Evolutionary conservation across 2,888 invertebrate genomes (phyloP), one percentile per base, ranked within the genome.

Genomic region (Pogonocherus hispidulus): DNA sequence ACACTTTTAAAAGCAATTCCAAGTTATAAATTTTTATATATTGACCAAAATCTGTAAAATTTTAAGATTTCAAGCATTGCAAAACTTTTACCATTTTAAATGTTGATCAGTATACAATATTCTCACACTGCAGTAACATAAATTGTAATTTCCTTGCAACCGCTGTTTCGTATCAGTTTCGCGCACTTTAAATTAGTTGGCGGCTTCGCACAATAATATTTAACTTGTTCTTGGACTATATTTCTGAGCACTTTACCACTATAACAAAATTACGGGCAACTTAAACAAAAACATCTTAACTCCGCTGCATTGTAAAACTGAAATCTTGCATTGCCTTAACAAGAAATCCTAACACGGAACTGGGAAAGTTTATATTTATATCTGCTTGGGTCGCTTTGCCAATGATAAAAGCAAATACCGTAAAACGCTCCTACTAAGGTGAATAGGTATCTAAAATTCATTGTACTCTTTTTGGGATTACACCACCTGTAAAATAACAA

Each of bases 351-450:
- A 67, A 67, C 56, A 64, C 35, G 57, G 66, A 62, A 56, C 32
- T 56, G 62, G 65, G 49, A 52, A 69, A 66, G 65, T 71, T 71
- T 69, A 68, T 68, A 72, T 72, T 72, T 72, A 69, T 71, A 69
- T 69, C 64, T 66, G 65, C 60, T 37, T 60, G 62, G 60, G 56
- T 8, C 8, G 66, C 59, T 63, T 64, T 68, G 57, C 63, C 8
- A 57, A 46, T 55, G 41, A 55, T 35, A 44, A 57, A 59, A 54
- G 54, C 44, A 68, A 64, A 57, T 32, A 37, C 14, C 20, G 44
- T 22, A 6, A 56, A 37, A 56, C 18, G 20, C 14, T 55, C 32
- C 18, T n/a, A n/a, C n/a, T 3, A 20, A 35, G 41, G 41, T 41
- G 37, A 56, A 56, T 41, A n/a, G n/a, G n/a, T n/a, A 20, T 56